A percentile compares a stretch with the other conserved stretches of the same genome.
These are phyloP conservation scores for Pocillopora grandis DNA, from an alignment of 92 coral and sea anemone species.

Conservation along the genomic window DNA sequence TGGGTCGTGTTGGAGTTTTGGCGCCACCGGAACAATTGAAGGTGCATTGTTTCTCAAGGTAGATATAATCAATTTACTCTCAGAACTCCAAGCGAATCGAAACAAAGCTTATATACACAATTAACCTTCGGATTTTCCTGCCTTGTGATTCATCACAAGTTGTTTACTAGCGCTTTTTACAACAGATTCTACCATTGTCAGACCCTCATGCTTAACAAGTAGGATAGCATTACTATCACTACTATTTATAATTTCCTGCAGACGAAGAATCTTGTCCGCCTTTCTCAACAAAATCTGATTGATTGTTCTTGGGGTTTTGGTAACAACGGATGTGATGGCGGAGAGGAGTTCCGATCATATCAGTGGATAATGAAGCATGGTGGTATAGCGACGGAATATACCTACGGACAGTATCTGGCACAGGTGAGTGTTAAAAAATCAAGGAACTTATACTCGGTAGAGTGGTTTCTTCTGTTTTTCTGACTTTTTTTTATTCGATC, in stretches of 20 bases:
- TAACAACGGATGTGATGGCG: constrained; percentile 96
- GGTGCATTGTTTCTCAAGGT: constrained; percentile 93
- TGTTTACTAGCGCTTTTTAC: too few relatives aligned
- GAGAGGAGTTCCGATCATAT: constrained; percentile 92
- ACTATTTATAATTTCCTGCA: constrained; percentile 3
- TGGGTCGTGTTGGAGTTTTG: constrained; percentile 99
- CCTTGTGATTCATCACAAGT: too few relatives aligned
- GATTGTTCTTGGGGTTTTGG: constrained; percentile 99
- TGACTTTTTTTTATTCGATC: not conserved
- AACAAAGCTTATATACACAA: too few relatives aligned
- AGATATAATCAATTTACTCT: not conserved
- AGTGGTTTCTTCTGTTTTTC: not conserved
- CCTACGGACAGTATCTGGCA: constrained; percentile 91
- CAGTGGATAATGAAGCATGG: constrained; percentile 96
- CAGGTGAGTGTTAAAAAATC: constrained; percentile 45
- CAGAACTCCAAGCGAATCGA: too few relatives aligned
- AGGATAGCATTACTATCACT: not conserved
- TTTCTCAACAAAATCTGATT: constrained; percentile 90
- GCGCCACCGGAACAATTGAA: constrained; percentile 93
- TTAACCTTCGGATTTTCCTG: not conserved
- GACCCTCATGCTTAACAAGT: too few relatives aligned
- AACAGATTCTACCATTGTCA: too few relatives aligned
- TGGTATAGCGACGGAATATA: constrained; percentile 87
- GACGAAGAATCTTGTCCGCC: constrained; percentile 78
- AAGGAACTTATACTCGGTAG: not conserved